Evolutionary conservation across 2,797 vertebrate species (phyloP).

Genomic region (Lithobates pipiens): DNA sequence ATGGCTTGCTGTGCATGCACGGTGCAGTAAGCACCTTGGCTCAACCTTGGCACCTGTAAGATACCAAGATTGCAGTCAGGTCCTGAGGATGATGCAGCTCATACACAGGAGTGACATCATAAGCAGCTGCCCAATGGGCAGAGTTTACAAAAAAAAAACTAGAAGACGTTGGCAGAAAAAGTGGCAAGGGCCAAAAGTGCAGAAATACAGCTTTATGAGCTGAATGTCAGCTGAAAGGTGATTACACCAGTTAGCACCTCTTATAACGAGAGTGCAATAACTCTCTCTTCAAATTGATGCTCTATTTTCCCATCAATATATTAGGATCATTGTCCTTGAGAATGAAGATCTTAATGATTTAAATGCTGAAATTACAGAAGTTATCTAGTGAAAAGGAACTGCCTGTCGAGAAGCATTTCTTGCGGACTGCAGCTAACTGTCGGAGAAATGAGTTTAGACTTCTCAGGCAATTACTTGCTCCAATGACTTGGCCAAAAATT

Average conservation of each 20-base stretch:
- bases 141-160: too few species aligned
- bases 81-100: too few species aligned
- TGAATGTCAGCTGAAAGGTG: too few species aligned
- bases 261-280: not conserved
- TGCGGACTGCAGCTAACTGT: constrained; percentile 34
- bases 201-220: too few species aligned
- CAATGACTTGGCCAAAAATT: constrained; percentile 22
- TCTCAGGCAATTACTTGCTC: constrained; percentile 35
- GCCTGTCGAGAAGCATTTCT: not conserved
- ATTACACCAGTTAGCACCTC: not conserved
- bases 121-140: too few species aligned
- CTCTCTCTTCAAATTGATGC: not conserved
- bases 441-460: constrained; percentile 23
- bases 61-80: too few species aligned
- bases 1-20: too few species aligned
- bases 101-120: too few species aligned
- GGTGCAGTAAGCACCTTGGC: too few species aligned
- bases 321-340: not conserved
- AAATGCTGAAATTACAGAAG: not conserved
- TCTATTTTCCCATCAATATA: not conserved
- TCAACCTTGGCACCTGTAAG: too few species aligned
- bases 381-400: not conserved
- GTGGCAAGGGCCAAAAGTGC: too few species aligned
- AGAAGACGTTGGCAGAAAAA: too few species aligned
- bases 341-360: not conserved